These are phyloP conservation scores for Cassiopea xamachana DNA, from an alignment of 30 jellyfish, hydroid and myxozoan genomes.

Conservation along the genomic window DNA sequence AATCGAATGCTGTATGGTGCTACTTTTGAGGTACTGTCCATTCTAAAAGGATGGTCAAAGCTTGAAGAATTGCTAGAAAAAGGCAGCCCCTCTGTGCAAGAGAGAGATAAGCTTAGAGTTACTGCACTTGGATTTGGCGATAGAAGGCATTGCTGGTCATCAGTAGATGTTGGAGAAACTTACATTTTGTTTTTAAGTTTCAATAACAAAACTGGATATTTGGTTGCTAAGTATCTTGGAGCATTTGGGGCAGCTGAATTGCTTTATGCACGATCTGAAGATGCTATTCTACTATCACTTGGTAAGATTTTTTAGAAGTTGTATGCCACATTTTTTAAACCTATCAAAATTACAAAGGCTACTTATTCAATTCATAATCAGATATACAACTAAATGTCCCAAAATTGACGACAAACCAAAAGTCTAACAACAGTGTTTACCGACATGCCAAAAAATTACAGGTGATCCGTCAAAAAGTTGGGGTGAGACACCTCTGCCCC, in stretches of 20 bases:
- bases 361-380: no score
- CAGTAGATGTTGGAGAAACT: constrained; percentile 95
- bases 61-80: constrained; percentile 65
- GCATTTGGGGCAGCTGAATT: constrained; percentile 99
- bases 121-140: constrained; percentile 97
- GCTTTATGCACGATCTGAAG: constrained; percentile 83
- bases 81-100: constrained; percentile 81
- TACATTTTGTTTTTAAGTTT: constrained; percentile 87
- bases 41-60: constrained; percentile 91
- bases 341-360: no score
- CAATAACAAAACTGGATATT: constrained; percentile 52
- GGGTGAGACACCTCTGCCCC: no score
- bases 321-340: background rate
- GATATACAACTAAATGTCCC: no score
- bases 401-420: no score
- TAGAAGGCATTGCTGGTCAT: constrained; percentile 89
- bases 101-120: constrained; percentile 52
- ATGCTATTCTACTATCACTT: constrained; percentile 76
- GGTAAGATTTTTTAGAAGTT: constrained; percentile 66
- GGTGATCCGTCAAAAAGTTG: no score
- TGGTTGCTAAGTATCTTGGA: constrained; percentile 96
- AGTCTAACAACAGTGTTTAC: no score
- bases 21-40: constrained; percentile 80
- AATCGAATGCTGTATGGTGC: constrained; percentile 81
- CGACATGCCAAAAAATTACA: no score